These are phyloP conservation scores for Zaprionus obscuricornis DNA, from an alignment of 2,888 invertebrate genomes.

Conservation along the genomic window DNA sequence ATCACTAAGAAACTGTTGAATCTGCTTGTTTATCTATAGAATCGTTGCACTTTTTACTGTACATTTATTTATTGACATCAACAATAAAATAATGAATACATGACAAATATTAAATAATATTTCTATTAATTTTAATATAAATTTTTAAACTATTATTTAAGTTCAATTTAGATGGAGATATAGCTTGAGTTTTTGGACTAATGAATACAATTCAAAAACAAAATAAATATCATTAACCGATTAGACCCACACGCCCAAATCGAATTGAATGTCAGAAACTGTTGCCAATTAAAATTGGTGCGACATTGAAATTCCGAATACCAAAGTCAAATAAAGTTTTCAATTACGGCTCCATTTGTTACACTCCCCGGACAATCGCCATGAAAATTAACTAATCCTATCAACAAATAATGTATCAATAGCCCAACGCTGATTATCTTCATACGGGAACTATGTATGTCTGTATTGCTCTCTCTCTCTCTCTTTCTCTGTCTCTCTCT, in stretches of 20 bases:
- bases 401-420: constrained; percentile 49
- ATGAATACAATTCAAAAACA: too few relatives aligned
- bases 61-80: constrained; percentile 53
- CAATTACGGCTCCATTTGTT: constrained; percentile 63
- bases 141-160: too few relatives aligned
- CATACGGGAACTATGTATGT: constrained; percentile 20
- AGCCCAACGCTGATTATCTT: background rate
- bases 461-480: too few relatives aligned
- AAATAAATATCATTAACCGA: constrained; percentile 55
- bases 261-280: constrained; percentile 26
- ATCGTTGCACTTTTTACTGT: constrained; percentile 45
- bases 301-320: constrained; percentile 79
- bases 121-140: too few relatives aligned
- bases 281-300: constrained; percentile 55
- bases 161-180: too few relatives aligned
- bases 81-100: constrained; percentile 49
- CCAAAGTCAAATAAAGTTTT: constrained; percentile 52
- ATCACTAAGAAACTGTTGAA: constrained; percentile 35
- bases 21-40: constrained; percentile 25
- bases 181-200: too few relatives aligned
- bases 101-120: background rate
- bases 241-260: constrained; percentile 40
- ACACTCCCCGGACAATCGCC: constrained; percentile 41
- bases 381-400: constrained; percentile 60
- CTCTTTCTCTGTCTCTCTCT: too few relatives aligned